Evolutionary conservation across 1,140 invertebrate genomes (phyloP), one percentile per base, ranked within the genome.

Genomic region (Batillaria attramentaria): DNA sequence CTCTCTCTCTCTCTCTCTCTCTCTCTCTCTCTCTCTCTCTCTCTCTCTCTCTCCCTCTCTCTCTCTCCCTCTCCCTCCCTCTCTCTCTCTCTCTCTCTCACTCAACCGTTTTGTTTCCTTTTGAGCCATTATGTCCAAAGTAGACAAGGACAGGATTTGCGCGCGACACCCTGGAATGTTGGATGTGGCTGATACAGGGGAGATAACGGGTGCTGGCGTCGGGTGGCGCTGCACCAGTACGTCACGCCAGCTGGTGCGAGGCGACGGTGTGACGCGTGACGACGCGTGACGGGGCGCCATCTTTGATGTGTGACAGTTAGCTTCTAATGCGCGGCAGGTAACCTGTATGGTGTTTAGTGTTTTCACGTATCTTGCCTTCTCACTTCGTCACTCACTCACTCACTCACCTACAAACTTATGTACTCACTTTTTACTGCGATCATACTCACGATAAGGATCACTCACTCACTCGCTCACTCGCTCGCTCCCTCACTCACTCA

Each of bases 1-100:
- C 57, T 60, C 57, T 60, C 57, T 60, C 57, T 60, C 57, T 60
- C 57, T 60, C 57, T 60, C 57, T 60, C 57, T 60, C 57, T 60
- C 57, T 60, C 57, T 60, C 57, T 60, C 57, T 60, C 57, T 60
- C 57, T 60, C 57, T 60, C 57, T 24, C 57, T 60, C 57, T 24
- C 57, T 60, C 57, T 60, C 57, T 60, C 57, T 60, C 57, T 24
- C 57, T 60, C 57, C 31, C 57, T 60, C 57, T 60, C 6, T 60
- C 57, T 60, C 57, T 60, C 57, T 24, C 57, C 31, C 57, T 60
- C 57, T 60, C 24, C 31, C 57, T 60, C 24, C 31, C 24, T 24
- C 24, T 60, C 24, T 60, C 57, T 24, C 57, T 60, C 57, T 60
- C 57, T 60, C 57, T 60, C 57, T 60, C 6, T 60, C 57, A n/a